Conservation (phyloP, 1,140 invertebrate genomes). For the Heliothis virescens region DNA sequence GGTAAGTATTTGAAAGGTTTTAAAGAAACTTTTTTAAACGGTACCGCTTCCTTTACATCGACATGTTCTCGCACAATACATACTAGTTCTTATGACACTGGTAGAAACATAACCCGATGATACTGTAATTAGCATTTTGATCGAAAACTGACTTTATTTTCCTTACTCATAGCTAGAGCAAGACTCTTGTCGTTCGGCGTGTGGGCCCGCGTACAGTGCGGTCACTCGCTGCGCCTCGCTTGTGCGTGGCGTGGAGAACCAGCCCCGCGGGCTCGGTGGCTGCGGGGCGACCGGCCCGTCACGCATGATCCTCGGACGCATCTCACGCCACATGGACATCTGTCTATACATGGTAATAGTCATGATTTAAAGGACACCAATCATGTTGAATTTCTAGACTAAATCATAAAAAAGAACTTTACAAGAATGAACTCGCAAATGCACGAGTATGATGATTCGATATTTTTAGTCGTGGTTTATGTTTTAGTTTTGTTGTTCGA, state of each 20-base stretch:
- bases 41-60: no score
- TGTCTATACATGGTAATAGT: constrained; percentile 88
- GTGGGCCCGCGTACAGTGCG: constrained; percentile 88
- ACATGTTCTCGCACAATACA: no score
- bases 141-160: not conserved
- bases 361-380: not conserved
- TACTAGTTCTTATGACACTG: no score
- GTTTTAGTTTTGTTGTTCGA: no score
- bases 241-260: constrained; percentile 90
- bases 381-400: no score
- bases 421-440: not conserved
- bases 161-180: constrained; percentile 87
- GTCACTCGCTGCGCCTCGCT: constrained; percentile 88
- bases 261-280: constrained; percentile 89
- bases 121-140: no score
- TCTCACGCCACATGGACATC: constrained; percentile 89
- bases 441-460: no score
- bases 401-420: no score
- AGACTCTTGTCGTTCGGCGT: constrained; percentile 92
- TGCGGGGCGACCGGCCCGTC: constrained; percentile 88
- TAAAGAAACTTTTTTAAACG: no score
- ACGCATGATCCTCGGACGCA: constrained; percentile 90
- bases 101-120: no score
- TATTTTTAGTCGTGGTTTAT: no score
- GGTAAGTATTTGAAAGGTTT: constrained; percentile 54